Evolutionary conservation across 2,113 vertebrate species (phyloP).

Genomic region (Hydrolagus affinis): DNA sequence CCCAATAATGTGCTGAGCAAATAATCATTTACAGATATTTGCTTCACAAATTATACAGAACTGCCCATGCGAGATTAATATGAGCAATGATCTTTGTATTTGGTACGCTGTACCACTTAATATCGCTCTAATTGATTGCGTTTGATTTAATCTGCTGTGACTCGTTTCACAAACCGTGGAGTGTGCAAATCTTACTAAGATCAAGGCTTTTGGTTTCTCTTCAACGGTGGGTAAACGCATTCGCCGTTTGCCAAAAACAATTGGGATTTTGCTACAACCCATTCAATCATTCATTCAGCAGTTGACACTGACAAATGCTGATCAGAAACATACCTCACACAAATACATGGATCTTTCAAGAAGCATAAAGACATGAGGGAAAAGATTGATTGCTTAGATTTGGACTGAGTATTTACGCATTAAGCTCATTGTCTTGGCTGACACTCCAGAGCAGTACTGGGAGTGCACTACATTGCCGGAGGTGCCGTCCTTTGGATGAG

Average conservation of each 20-base stretch:
- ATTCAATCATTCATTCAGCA: constrained; percentile 25
- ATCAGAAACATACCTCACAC: not conserved
- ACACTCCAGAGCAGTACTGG: too few species aligned
- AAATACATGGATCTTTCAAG: too few species aligned
- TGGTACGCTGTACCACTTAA: too few species aligned
- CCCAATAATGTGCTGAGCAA: not conserved
- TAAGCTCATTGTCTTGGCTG: not conserved
- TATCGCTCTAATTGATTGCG: not conserved
- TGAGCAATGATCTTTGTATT: too few species aligned
- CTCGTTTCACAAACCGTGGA: not conserved
- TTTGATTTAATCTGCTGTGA: constrained; percentile 7
- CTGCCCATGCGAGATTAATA: too few species aligned
- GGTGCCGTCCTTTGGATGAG: too few species aligned
- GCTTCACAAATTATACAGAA: too few species aligned
- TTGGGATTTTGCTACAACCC: constrained; percentile 5
- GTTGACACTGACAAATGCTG: not conserved
- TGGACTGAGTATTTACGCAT: not conserved
- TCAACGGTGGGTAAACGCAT: not conserved
- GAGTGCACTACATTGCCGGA: too few species aligned
- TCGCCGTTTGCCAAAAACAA: constrained; percentile 9
- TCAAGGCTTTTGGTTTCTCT: constrained; percentile 2
- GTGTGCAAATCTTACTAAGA: not conserved
- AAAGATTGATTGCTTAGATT: not conserved
- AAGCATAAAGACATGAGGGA: not conserved
- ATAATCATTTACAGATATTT: not conserved